Conservation (phyloP, 2,888 invertebrate species). For the Girardia tigrina region DNA sequence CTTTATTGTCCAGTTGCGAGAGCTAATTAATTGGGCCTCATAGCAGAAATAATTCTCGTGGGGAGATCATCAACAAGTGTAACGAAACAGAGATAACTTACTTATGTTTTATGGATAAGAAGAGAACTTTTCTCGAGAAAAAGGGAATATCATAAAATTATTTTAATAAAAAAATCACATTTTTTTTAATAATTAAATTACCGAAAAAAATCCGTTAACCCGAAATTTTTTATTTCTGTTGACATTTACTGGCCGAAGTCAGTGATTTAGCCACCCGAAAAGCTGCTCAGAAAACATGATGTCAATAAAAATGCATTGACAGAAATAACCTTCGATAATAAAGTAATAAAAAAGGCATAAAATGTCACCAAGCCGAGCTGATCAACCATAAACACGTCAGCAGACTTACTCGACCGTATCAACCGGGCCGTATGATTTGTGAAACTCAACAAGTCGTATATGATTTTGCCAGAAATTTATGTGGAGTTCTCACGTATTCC, state of each 20-base stretch:
- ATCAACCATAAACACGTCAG: constrained; percentile 18
- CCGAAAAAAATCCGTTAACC: too few relatives aligned
- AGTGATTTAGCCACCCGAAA: not conserved
- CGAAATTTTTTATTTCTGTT: not conserved
- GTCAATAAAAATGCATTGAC: constrained; percentile 20
- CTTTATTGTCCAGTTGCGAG: constrained; percentile 23
- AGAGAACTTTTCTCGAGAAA: constrained; percentile 1
- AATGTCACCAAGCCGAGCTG: constrained; percentile 20
- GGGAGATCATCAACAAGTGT: constrained; percentile 7
- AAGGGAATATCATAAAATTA: too few relatives aligned
- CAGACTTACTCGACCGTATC: constrained; percentile 20
- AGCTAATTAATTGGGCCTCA: constrained; percentile 19
- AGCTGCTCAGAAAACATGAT: constrained; percentile 1
- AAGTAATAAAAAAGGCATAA: not conserved
- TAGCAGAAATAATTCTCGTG: constrained; percentile 13
- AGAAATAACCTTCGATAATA: constrained; percentile 17
- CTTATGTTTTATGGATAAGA: constrained; percentile 9
- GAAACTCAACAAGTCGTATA: constrained; percentile 16
- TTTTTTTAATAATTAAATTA: too few relatives aligned
- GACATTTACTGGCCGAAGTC: not conserved
- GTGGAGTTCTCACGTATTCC: constrained; percentile 14
- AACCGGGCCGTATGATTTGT: not conserved
- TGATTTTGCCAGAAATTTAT: constrained; percentile 8
- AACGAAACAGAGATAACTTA: constrained; percentile 11
- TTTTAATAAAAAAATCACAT: too few relatives aligned